Evolutionary conservation across 2,888 invertebrate genomes (phyloP).

Genomic region (Amphipyra berbera): DNA sequence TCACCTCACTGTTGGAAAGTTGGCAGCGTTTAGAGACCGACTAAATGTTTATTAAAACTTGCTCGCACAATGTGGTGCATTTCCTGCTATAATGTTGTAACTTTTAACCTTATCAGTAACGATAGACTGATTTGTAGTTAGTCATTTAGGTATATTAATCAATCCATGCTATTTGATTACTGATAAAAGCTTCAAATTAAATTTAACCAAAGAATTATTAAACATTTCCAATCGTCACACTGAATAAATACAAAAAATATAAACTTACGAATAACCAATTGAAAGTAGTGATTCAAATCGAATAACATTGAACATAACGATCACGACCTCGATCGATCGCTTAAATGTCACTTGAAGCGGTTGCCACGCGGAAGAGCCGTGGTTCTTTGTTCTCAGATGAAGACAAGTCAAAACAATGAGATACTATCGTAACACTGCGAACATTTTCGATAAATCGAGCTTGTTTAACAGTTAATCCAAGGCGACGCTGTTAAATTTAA

Average conservation of each 20-base stretch:
- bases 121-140: not conserved
- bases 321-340: conserved; percentile 83
- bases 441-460: conserved; percentile 72
- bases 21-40: conserved; percentile 83
- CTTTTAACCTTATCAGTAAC: not conserved
- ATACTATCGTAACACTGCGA: conserved; percentile 74
- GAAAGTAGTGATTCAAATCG: conserved; percentile 53
- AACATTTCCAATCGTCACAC: conserved; percentile 2
- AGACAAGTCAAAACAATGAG: conserved; percentile 80
- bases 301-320: conserved; percentile 71
- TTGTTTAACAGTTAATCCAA: conserved; percentile 60
- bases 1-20: conserved; percentile 87
- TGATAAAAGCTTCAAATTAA: not conserved
- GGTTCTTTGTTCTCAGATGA: conserved; percentile 79
- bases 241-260: conserved; percentile 7
- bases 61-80: conserved; percentile 46
- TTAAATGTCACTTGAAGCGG: conserved; percentile 86
- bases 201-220: conserved; percentile 2
- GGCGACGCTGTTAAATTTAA: conserved; percentile 51
- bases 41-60: conserved; percentile 74
- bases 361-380: conserved; percentile 82
- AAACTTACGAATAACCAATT: conserved; percentile 34
- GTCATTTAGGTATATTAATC: not conserved
- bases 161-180: not conserved
- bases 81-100: conserved; percentile 16